phyloP scores from a whole-genome alignment of 1,140 invertebrate species.

The Dendrolimus kikuchii region DNA sequence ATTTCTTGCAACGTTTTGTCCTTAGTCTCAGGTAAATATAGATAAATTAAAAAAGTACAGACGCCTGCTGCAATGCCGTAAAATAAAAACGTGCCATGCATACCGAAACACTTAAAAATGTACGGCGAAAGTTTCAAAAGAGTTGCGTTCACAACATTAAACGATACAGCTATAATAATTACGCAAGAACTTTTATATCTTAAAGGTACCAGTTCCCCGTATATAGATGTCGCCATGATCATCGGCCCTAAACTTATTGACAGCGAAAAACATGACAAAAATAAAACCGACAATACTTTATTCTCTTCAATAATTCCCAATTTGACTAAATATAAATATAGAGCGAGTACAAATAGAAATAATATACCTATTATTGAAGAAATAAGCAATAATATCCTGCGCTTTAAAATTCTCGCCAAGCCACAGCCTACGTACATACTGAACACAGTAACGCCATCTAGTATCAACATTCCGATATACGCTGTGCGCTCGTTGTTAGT shows the following conservation, averaged over 20 bases:
- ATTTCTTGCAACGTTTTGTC: conserved; percentile 23
- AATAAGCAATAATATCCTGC: conserved; percentile 17
- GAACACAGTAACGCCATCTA: conserved; percentile 26
- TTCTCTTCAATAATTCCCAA: conserved; percentile 19
- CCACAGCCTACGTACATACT: conserved; percentile 23
- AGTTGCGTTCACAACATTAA: conserved; percentile 3
- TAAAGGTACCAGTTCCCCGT: conserved; percentile 15
- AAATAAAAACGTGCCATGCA: conserved; percentile 19
- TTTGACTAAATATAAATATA: conserved; percentile 25
- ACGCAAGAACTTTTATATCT: conserved; percentile 11
- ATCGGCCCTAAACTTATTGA: conserved; percentile 18
- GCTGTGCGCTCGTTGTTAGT: conserved; percentile 14
- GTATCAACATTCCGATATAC: conserved; percentile 24
- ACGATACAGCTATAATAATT: conserved; percentile 5
- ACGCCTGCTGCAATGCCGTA: conserved; percentile 10
- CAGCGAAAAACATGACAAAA: conserved; percentile 18
- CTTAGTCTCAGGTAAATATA: conserved; percentile 22
- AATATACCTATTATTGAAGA: conserved; percentile 11
- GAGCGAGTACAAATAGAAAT: conserved; percentile 23
- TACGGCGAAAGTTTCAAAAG: conserved; percentile 17
- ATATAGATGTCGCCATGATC: conserved; percentile 11
- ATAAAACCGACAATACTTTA: conserved; percentile 12
- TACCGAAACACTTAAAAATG: conserved; percentile 14
- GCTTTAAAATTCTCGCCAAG: conserved; percentile 16
- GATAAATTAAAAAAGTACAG: conserved; percentile 11